phyloP scores from a whole-genome alignment of 53 echinoderm and acorn worm species.

The Henricia sp. region DNA sequence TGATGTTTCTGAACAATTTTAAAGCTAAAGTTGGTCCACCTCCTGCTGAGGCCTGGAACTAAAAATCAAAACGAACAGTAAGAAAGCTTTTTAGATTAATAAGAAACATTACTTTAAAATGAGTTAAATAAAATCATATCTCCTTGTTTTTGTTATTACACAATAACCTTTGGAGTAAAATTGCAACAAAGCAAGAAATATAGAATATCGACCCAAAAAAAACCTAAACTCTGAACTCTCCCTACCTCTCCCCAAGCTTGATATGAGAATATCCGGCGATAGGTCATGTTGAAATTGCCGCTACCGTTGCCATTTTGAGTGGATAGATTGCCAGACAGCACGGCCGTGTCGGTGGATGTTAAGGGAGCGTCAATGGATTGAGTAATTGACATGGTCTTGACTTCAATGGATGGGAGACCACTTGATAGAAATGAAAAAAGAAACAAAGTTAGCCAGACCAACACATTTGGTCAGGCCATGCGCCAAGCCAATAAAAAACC shows the following conservation, averaged over 20 bases:
- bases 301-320: slow-evolving; percentile 94
- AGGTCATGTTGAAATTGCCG: slow-evolving; percentile 77
- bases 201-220: neutral
- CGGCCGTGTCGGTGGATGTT: slow-evolving; percentile 82
- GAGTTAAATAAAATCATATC: no score
- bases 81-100: neutral
- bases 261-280: slow-evolving; percentile 80
- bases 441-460: no score
- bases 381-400: slow-evolving; percentile 91
- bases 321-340: slow-evolving; percentile 82
- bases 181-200: no score
- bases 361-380: slow-evolving; percentile 96
- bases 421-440: slow-evolving; percentile 23
- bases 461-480: no score
- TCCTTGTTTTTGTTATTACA: no score
- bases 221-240: neutral
- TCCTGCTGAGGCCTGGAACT: slow-evolving; percentile 83
- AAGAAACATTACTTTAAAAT: no score
- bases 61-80: neutral
- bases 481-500: no score
- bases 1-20: slow-evolving; percentile 91
- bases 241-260: slow-evolving; percentile 97
- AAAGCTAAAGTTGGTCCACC: slow-evolving; percentile 84
- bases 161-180: no score
- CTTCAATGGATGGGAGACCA: slow-evolving; percentile 73